Evolutionary conservation across 2,888 invertebrate genomes (phyloP), one percentile per base, ranked within the genome.

Genomic region (Ophion ventricosus): DNA sequence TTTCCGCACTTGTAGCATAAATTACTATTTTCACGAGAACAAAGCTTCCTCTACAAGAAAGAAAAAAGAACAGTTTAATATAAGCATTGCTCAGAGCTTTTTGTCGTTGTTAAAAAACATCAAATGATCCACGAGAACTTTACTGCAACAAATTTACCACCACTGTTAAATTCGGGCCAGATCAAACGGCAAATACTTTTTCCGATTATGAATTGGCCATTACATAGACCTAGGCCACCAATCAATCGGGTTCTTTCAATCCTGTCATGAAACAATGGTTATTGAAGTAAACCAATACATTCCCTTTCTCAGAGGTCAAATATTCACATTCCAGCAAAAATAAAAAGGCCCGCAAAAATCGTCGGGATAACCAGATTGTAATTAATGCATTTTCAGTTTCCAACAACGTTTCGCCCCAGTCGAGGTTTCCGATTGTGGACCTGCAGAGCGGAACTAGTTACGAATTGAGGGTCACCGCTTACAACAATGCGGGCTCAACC

Each of bases 401-500:
- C 5, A 95, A 94, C 87, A 94, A 94, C 88, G 93, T 94, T 72
- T 93, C 93, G 78, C 93, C 94, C 7, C 94, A 92, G 91, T 93
- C 93, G 40, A 92, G 94, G 87, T 92, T 92, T 78, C 93, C 93
- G 11, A 94, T 95, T 86, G 94, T 94, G 2, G 94, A 94, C 79
- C 90, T 95, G 79, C 94, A 94, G 77, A 94, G 94, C 23, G 94
- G 94, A 61, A 94, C 94, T 14, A 92, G 94, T 25, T 95, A 95
- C 88, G 94, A 94, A 87, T 90, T 95, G 66, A 94, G 95, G 14
- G 94, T 96, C 43, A 95, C 95, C 2, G 96, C 96, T 0, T 94
- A 95, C 89, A 96, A 95, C 89, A 95, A 95, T 89, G 96, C 96
- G 4, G 96, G 96, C 0, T 94, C 95, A 11, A 95, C 95, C 2